phyloP scores from a whole-genome alignment of 2,113 vertebrate genomes.

The Ranitomeya imitator region DNA sequence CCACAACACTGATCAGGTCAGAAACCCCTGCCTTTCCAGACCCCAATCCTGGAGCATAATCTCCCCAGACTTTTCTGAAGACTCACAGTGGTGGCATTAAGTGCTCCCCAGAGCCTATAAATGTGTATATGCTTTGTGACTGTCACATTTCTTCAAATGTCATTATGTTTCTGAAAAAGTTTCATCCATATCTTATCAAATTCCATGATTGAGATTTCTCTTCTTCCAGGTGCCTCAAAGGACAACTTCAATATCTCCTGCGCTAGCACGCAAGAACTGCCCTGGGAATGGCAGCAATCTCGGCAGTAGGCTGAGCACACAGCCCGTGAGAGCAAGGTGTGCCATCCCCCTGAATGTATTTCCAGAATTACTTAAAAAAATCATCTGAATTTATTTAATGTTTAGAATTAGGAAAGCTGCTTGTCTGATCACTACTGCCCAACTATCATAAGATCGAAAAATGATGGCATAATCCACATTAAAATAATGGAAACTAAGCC shows the following conservation, averaged over 20 bases:
- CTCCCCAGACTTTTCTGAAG: no score
- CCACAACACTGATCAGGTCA: no score
- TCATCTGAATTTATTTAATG: background rate
- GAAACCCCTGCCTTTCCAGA: no score
- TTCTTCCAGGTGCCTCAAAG: slow-evolving; percentile 90
- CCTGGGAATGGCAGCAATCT: slow-evolving; percentile 90
- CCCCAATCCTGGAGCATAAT: no score
- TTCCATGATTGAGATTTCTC: background rate
- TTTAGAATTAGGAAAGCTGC: background rate
- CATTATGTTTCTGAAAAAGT: background rate
- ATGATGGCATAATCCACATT: no score
- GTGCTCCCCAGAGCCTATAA: no score
- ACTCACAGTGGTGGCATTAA: no score
- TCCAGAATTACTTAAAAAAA: background rate
- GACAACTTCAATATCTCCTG: slow-evolving; percentile 98
- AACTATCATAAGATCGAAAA: background rate
- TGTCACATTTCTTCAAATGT: background rate
- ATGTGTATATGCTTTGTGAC: background rate
- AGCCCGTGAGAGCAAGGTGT: slow-evolving; percentile 93
- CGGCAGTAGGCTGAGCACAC: slow-evolving; percentile 84
- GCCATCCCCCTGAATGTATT: background rate
- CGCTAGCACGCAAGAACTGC: slow-evolving; percentile 93
- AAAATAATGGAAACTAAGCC: background rate
- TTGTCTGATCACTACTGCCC: background rate
- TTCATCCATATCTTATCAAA: background rate